phyloP scores from a whole-genome alignment of 2,888 invertebrate genomes.

The Pelosia muscerda region DNA sequence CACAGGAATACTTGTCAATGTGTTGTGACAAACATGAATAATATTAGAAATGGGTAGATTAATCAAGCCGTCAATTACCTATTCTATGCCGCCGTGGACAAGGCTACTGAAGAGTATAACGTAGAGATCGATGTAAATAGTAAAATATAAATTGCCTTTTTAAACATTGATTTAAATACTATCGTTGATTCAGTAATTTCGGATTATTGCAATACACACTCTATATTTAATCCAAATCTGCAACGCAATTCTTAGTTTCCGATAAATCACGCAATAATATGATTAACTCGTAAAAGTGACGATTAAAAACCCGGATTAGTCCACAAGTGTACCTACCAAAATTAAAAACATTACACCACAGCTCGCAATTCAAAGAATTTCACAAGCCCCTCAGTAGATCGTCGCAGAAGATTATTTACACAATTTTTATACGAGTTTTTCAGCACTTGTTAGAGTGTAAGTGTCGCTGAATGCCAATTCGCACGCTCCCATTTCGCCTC shows the following conservation, averaged over 20 bases:
- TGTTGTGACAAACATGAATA: too few species aligned
- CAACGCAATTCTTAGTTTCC: not conserved
- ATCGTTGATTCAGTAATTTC: not conserved
- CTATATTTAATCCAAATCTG: not conserved
- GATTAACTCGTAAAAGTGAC: not conserved
- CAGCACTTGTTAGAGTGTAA: slow-evolving; percentile 26
- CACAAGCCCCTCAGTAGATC: slow-evolving; percentile 15
- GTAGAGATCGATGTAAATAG: not conserved
- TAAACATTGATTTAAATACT: not conserved
- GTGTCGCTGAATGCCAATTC: slow-evolving; percentile 26
- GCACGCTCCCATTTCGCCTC: slow-evolving; percentile 19
- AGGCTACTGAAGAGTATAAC: not conserved
- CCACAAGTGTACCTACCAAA: not conserved
- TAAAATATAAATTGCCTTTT: not conserved
- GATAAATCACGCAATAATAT: not conserved
- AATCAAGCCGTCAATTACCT: too few species aligned
- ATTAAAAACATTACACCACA: not conserved
- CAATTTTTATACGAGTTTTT: slow-evolving; percentile 26
- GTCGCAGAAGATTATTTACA: slow-evolving; percentile 25
- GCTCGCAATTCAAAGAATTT: slow-evolving; percentile 4
- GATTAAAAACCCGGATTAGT: not conserved
- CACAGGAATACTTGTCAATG: too few species aligned
- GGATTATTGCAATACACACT: not conserved
- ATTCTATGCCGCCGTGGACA: not conserved
- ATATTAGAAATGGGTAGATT: too few species aligned